A percentile compares a stretch with the other conserved stretches of the same genome.
Conservation (phyloP, 2,113 vertebrate species). For the Sylvilagus bachmani region DNA sequence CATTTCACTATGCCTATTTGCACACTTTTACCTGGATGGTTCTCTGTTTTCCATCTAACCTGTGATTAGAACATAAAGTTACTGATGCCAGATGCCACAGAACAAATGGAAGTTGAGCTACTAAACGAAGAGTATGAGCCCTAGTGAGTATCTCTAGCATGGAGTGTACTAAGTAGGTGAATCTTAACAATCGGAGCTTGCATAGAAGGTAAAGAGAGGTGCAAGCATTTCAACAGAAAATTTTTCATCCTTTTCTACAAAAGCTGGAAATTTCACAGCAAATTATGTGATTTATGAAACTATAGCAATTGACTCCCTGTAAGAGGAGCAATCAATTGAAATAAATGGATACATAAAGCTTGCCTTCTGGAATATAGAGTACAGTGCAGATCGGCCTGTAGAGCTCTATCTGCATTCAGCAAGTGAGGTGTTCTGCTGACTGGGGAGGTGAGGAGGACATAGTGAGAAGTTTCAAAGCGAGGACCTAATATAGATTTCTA, state of each 20-base stretch:
- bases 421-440: not conserved
- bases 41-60: not conserved
- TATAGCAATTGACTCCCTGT: not conserved
- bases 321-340: not conserved
- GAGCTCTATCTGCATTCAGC: not conserved
- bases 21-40: not conserved
- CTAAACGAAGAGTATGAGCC: conserved; percentile 6
- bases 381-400: not conserved
- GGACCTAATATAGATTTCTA: not conserved
- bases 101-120: not conserved
- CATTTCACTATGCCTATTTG: not conserved
- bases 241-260: not conserved
- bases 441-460: not conserved
- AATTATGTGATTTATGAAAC: not conserved
- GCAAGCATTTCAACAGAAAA: not conserved
- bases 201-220: not conserved
- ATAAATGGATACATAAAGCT: not conserved
- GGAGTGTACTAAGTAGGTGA: not conserved
- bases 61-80: not conserved
- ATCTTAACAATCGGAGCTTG: not conserved
- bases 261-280: not conserved
- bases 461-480: not conserved
- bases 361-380: not conserved
- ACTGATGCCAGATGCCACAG: not conserved
- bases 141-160: not conserved